Evolutionary conservation across 2,113 vertebrate species (phyloP).

Genomic region (Regulus satrapa): DNA sequence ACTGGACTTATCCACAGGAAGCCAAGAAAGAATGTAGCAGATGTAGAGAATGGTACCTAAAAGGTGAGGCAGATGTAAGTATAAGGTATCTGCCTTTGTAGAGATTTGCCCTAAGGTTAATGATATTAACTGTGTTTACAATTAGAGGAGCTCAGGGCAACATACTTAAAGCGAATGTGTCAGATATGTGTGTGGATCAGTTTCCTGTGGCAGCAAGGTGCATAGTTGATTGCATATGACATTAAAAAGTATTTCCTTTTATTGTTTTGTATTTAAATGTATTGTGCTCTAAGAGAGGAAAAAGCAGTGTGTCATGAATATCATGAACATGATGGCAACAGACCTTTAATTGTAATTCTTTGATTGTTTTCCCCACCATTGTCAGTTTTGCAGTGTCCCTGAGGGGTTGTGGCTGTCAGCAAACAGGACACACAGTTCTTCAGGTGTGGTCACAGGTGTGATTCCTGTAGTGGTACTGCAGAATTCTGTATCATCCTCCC

Average conservation of each 20-base stretch:
- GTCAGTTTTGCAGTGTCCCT: neutral
- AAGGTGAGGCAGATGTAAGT: neutral
- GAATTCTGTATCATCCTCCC: neutral
- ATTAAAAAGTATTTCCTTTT: conserved; percentile 16
- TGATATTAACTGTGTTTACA: neutral
- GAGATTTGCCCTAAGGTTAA: neutral
- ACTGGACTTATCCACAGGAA: neutral
- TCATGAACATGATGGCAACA: neutral
- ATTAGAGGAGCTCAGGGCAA: neutral
- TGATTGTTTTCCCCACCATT: neutral
- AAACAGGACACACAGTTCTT: neutral
- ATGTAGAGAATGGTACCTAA: neutral
- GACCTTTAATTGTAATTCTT: neutral
- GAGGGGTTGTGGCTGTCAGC: neutral
- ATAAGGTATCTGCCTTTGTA: neutral
- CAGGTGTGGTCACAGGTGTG: neutral
- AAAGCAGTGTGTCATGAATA: neutral
- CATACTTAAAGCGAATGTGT: neutral
- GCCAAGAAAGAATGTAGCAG: neutral
- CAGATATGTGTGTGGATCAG: neutral
- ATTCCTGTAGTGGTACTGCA: neutral
- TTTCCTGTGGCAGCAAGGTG: neutral
- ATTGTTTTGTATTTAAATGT: neutral
- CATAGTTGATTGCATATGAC: neutral
- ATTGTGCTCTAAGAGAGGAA: neutral